Evolutionary conservation across 2,888 invertebrate species (phyloP).

Genomic region (Caenorhabditis macrosperma): DNA sequence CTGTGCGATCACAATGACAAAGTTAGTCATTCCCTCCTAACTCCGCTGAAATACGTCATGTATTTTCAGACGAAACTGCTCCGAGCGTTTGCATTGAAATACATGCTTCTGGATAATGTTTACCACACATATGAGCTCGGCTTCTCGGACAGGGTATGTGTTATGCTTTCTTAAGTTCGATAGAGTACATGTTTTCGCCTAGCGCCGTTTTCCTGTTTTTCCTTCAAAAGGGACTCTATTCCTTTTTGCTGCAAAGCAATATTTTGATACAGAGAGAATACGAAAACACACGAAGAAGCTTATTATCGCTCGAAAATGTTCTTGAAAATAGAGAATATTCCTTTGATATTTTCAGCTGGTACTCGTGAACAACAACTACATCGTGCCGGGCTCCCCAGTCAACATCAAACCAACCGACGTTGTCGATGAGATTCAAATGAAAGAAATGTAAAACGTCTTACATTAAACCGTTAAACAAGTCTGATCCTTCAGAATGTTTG

Average conservation of each 20-base stretch:
- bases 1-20: conserved; percentile 73
- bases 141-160: conserved; percentile 66
- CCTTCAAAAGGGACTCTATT: too few species aligned
- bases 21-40: conserved; percentile 48
- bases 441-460: conserved; percentile 60
- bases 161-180: background rate
- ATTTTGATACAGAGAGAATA: too few species aligned
- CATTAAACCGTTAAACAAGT: background rate
- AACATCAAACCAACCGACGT: conserved; percentile 49
- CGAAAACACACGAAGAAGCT: too few species aligned
- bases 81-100: conserved; percentile 73
- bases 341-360: conserved; percentile 62
- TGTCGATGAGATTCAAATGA: conserved; percentile 48
- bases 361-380: conserved; percentile 69
- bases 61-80: conserved; percentile 70
- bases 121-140: conserved; percentile 76
- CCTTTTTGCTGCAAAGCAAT: background rate
- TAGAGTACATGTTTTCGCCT: conserved; percentile 4
- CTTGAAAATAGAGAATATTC: too few species aligned
- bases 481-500: conserved; percentile 70
- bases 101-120: conserved; percentile 77
- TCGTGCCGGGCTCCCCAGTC: conserved; percentile 61
- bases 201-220: background rate
- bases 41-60: background rate
- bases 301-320: too few species aligned